These are phyloP conservation scores for Pachliopta kotzebuea DNA, from an alignment of 2,888 invertebrate species.

Conservation along the genomic window DNA sequence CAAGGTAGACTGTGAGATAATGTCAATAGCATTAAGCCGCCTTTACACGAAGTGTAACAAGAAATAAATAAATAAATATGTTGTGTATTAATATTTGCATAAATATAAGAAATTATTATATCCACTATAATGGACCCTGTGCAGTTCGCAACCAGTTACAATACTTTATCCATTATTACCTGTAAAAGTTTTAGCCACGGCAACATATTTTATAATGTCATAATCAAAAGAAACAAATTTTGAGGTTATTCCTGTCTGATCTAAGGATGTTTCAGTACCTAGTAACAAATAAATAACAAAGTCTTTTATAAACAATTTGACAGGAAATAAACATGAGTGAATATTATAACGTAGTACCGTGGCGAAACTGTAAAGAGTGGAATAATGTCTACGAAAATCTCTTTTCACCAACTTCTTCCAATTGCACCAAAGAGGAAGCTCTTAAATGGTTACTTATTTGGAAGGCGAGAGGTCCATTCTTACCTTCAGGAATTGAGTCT, in stretches of 20 bases:
- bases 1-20: too few species aligned
- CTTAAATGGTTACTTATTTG: slow-evolving; percentile 75
- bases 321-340: slow-evolving; percentile 47
- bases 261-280: background rate
- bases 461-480: slow-evolving; percentile 78
- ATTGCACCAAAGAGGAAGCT: slow-evolving; percentile 56
- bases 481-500: slow-evolving; percentile 82
- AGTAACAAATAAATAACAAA: slow-evolving; percentile 1
- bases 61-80: too few species aligned
- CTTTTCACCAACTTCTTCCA: slow-evolving; percentile 51
- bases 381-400: slow-evolving; percentile 67
- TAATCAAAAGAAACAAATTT: background rate
- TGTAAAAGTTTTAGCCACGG: background rate
- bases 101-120: too few species aligned
- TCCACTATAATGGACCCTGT: too few species aligned
- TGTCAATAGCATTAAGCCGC: too few species aligned
- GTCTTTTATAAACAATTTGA: slow-evolving; percentile 9
- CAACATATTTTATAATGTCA: background rate
- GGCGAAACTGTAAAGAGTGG: slow-evolving; percentile 78
- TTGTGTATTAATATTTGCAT: too few species aligned
- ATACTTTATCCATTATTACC: too few species aligned
- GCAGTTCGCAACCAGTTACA: too few species aligned
- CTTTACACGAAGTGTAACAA: too few species aligned
- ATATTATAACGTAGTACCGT: slow-evolving; percentile 62
- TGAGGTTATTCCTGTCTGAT: background rate